Conservation (phyloP, 2,797 vertebrate species). For the Diglossa cyanea region DNA sequence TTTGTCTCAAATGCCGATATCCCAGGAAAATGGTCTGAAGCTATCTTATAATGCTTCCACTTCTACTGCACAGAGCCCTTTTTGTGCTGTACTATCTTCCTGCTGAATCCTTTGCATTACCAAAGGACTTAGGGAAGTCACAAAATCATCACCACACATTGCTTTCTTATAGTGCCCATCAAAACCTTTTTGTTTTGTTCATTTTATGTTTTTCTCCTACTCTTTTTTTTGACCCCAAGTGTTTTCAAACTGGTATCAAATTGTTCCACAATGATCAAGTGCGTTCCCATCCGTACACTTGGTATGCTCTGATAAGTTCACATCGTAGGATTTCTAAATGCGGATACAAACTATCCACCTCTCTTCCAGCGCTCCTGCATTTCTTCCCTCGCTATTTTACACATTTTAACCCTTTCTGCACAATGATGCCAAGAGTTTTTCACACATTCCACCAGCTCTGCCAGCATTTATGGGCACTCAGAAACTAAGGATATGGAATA, state of each 20-base stretch:
- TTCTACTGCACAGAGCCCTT: background rate
- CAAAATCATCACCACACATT: background rate
- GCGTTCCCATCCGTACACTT: fast-evolving
- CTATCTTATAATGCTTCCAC: background rate
- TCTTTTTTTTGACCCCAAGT: background rate
- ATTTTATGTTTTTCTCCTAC: background rate
- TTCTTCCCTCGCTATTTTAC: background rate
- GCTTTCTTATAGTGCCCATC: background rate
- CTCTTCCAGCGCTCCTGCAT: background rate
- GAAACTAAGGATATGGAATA: background rate
- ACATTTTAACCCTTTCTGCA: background rate
- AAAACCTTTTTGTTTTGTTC: background rate
- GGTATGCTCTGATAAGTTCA: background rate
- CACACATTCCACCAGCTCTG: background rate
- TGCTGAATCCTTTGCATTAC: background rate
- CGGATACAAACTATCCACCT: background rate
- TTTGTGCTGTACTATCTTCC: background rate
- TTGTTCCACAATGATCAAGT: background rate
- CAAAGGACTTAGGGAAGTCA: background rate
- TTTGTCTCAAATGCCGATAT: background rate
- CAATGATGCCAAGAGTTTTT: background rate
- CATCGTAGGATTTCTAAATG: background rate
- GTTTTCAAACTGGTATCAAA: background rate
- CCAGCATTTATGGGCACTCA: background rate
- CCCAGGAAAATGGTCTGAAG: background rate